Evolutionary conservation across 2,113 vertebrate genomes (phyloP).

Genomic region (Oncorhynchus tshawytscha): DNA sequence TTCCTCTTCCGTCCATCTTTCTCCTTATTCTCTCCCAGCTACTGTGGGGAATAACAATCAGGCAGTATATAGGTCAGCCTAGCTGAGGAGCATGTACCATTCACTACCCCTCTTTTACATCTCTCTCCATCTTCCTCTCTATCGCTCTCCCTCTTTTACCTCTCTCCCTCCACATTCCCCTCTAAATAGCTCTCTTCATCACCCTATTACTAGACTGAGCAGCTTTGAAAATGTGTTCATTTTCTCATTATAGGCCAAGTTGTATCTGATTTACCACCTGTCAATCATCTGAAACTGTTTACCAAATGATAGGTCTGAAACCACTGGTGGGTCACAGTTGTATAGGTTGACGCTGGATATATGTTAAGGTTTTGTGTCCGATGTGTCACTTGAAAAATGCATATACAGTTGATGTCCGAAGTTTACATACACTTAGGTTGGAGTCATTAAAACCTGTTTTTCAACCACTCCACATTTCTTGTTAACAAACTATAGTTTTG

Average conservation of each 20-base stretch:
- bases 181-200: background rate
- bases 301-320: background rate
- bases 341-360: no score
- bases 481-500: no score
- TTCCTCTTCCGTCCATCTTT: background rate
- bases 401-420: no score
- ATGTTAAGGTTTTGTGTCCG: no score
- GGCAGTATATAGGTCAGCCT: conserved; percentile 65
- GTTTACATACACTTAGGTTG: no score
- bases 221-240: background rate
- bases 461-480: no score
- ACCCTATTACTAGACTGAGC: background rate
- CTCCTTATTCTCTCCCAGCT: background rate
- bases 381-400: no score
- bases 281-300: background rate
- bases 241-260: background rate
- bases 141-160: background rate
- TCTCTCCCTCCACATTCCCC: conserved; percentile 1
- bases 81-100: conserved; percentile 18
- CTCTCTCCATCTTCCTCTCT: no score
- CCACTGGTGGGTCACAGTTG: no score
- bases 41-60: conserved; percentile 57
- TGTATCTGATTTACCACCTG: background rate
- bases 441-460: no score
- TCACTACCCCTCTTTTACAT: conserved; percentile 20